Percentiles rank a stretch among this genome's conserved stretches.
Evolutionary conservation across 2,113 vertebrate species (phyloP).

Genomic region (Microtus montanus): DNA sequence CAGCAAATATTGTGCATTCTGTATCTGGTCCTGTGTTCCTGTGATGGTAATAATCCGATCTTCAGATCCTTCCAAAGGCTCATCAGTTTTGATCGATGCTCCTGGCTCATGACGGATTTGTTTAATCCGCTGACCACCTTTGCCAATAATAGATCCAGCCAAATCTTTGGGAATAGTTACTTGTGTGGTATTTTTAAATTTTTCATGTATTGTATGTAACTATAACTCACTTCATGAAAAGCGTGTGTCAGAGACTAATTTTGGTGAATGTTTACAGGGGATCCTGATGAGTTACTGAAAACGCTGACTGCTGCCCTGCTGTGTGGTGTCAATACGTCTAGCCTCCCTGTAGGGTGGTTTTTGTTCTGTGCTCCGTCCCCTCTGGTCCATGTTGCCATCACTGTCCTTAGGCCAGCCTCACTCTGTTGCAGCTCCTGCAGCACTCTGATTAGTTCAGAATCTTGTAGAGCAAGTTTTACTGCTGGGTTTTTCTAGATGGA

Average conservation of each 20-base stretch:
- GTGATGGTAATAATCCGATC: conserved; percentile 99
- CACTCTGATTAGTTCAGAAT: neutral
- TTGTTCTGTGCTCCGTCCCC: neutral
- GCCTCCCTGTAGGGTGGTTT: neutral
- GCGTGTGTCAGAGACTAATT: neutral
- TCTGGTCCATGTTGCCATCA: neutral
- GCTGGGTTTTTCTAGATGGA: neutral
- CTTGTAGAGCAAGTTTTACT: neutral
- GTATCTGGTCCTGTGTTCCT: conserved; percentile 99
- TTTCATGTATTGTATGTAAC: neutral
- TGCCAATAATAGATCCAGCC: conserved; percentile 99
- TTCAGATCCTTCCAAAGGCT: conserved; percentile 97
- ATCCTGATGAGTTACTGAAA: neutral
- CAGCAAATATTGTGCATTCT: conserved; percentile 99
- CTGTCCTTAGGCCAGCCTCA: neutral
- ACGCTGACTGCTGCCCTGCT: neutral
- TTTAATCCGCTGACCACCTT: conserved; percentile 98
- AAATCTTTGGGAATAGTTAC: no score
- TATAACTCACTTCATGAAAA: neutral
- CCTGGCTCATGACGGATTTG: conserved; percentile 98
- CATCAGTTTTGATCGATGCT: conserved; percentile 99
- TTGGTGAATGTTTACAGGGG: neutral
- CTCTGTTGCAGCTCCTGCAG: neutral
- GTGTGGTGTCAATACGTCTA: neutral
- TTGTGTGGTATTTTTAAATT: neutral